phyloP scores from a whole-genome alignment of 1,140 invertebrate species.

The Cydia strobilella region DNA sequence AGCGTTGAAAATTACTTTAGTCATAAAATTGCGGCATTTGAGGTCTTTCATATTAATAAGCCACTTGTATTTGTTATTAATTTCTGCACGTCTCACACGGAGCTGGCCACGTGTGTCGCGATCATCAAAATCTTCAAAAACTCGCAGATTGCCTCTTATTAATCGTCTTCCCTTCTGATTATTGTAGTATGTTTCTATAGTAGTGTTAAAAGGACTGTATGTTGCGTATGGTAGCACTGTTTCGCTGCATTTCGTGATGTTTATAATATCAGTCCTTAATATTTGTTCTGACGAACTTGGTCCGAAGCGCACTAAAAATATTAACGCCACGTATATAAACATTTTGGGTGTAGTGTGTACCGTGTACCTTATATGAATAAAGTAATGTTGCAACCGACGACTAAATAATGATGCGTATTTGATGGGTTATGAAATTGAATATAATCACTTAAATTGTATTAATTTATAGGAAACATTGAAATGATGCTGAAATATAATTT shows the following conservation, averaged over 20 bases:
- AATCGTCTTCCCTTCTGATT: neutral
- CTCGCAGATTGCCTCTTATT: neutral
- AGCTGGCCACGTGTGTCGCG: neutral
- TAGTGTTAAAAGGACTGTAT: neutral
- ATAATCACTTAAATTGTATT: neutral
- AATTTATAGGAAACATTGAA: neutral
- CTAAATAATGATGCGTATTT: neutral
- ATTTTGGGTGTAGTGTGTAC: too few species aligned
- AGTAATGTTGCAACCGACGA: too few species aligned
- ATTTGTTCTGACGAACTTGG: too few species aligned
- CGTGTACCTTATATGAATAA: neutral
- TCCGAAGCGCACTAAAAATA: too few species aligned
- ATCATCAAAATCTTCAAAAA: neutral
- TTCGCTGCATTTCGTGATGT: neutral
- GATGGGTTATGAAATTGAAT: neutral
- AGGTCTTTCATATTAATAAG: neutral
- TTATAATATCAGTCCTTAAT: neutral
- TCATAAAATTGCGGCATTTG: neutral
- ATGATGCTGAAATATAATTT: neutral
- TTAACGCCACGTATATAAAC: too few species aligned
- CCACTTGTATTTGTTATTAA: neutral
- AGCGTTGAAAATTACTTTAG: neutral
- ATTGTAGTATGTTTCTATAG: neutral
- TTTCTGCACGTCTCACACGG: neutral
- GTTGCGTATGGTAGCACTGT: neutral